Percentiles rank a stretch among this genome's conserved stretches.
Conservation (phyloP, 2,797 vertebrate species). For the Ctenochaetus hawaiiensis region DNA sequence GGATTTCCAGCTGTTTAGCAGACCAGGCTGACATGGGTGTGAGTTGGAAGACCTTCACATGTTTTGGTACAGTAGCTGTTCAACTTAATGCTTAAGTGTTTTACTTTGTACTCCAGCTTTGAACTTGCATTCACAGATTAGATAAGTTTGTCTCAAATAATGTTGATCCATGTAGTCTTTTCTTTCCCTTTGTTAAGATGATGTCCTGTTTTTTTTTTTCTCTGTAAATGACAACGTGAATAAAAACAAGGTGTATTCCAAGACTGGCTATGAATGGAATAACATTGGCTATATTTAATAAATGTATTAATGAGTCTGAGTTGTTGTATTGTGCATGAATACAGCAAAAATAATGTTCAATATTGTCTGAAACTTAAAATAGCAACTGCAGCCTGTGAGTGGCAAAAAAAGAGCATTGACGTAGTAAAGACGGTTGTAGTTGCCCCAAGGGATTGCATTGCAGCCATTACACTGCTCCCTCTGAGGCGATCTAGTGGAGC, state of each 20-base stretch:
- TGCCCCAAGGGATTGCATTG: no score
- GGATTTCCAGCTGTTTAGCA: conserved; percentile 27
- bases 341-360: background rate
- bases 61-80: conserved; percentile 64
- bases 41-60: conserved; percentile 25
- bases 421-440: no score
- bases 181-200: conserved; percentile 49
- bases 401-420: background rate
- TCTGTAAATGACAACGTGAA: conserved; percentile 73
- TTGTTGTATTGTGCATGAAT: conserved; percentile 14
- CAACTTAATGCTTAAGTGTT: conserved; percentile 45
- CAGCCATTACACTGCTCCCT: no score
- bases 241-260: conserved; percentile 76
- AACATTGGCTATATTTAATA: conserved; percentile 74
- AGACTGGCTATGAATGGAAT: conserved; percentile 68
- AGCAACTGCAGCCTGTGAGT: background rate
- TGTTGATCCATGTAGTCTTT: conserved; percentile 72
- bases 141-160: conserved; percentile 63
- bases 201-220: conserved; percentile 42
- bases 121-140: conserved; percentile 60
- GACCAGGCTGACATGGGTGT: background rate
- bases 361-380: no score
- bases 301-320: conserved; percentile 59
- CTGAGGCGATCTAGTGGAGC: no score
- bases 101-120: conserved; percentile 63